phyloP scores from a whole-genome alignment of 2,797 vertebrate species.

The Poecilia gillii region DNA sequence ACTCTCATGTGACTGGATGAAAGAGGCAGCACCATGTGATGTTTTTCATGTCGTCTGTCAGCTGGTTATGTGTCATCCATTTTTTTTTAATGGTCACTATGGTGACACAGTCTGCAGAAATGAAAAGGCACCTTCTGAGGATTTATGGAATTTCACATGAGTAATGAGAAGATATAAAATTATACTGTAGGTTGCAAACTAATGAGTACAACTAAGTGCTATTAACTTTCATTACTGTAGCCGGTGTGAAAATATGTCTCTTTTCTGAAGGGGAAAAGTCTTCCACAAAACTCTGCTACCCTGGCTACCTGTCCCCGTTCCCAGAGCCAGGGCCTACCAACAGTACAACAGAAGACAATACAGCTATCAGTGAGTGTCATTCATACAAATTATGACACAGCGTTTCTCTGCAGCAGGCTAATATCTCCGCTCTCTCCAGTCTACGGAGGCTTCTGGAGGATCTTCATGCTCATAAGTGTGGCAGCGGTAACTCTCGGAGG shows the following conservation, averaged over 20 bases:
- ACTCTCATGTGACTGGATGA: slow-evolving; percentile 48
- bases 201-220: not conserved
- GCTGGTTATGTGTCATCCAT: slow-evolving; percentile 55
- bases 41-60: slow-evolving; percentile 62
- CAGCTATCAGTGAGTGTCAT: slow-evolving; percentile 88
- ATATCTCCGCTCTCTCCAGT: slow-evolving; percentile 76
- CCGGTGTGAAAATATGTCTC: not conserved
- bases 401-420: not conserved
- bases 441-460: slow-evolving; percentile 96
- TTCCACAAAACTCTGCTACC: slow-evolving; percentile 86
- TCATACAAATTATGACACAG: not conserved
- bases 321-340: slow-evolving; percentile 85
- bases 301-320: slow-evolving; percentile 93
- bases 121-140: slow-evolving; percentile 47
- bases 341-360: slow-evolving; percentile 89
- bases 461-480: slow-evolving; percentile 93
- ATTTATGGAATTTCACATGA: slow-evolving; percentile 64
- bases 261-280: slow-evolving; percentile 87
- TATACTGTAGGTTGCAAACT: not conserved
- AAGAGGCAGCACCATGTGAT: slow-evolving; percentile 56
- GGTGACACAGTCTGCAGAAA: slow-evolving; percentile 44
- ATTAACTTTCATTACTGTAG: not conserved
- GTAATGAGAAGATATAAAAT: slow-evolving; percentile 8
- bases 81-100: slow-evolving; percentile 37
- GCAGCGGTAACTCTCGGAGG: slow-evolving; percentile 84